A percentile compares a stretch with the other conserved stretches of the same genome.
Evolutionary conservation across 1,140 invertebrate species (phyloP).

Genomic region (Apis dorsata): DNA sequence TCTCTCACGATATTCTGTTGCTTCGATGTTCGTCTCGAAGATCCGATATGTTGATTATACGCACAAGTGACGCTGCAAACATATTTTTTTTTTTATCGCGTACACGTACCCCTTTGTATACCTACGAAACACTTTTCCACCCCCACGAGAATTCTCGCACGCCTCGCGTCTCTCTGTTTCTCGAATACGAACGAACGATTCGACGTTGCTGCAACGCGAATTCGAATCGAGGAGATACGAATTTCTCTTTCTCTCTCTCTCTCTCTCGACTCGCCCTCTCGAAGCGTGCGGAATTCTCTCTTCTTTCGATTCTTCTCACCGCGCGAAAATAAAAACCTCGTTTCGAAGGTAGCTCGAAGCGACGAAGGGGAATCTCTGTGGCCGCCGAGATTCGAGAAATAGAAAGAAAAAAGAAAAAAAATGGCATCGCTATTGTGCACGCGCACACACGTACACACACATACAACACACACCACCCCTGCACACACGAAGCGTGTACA

Average conservation of each 20-base stretch:
- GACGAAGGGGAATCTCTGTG: background rate
- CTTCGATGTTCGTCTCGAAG: constrained; percentile 38
- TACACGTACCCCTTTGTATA: too few species aligned
- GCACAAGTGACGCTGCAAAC: background rate
- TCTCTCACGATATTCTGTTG: constrained; percentile 23
- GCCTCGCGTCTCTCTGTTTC: background rate
- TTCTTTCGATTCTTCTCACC: background rate
- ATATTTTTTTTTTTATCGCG: background rate
- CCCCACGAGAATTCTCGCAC: background rate
- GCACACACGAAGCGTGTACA: constrained; percentile 44
- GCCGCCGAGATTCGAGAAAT: too few species aligned
- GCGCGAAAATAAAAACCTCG: background rate
- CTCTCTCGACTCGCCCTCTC: background rate
- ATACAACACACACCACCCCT: constrained; percentile 48
- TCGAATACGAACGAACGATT: background rate
- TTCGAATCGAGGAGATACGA: too few species aligned
- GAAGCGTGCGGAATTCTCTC: background rate
- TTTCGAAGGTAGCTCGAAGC: background rate
- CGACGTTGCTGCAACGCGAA: background rate
- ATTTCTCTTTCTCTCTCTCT: too few species aligned
- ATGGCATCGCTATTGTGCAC: constrained; percentile 55
- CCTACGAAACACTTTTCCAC: background rate
- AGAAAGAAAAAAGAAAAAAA: background rate
- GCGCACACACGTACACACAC: constrained; percentile 62
- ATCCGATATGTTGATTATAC: background rate